A percentile compares a stretch with the other conserved stretches of the same genome.
Conservation (phyloP, 2,888 invertebrate genomes). For the Siphlonurus alternatus region DNA sequence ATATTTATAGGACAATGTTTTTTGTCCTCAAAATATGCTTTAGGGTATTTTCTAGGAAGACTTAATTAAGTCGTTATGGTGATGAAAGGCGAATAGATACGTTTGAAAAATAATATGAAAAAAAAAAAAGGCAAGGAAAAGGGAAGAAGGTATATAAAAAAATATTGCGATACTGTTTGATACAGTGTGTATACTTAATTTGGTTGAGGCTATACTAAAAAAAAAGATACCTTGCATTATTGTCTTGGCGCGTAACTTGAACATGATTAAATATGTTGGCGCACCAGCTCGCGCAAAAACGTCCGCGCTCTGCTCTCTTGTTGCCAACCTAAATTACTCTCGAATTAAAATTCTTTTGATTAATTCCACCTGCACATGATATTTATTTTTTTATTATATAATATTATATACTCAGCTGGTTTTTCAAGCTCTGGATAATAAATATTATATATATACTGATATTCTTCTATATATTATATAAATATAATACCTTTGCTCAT, state of each 20-base stretch:
- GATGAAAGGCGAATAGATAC: neutral
- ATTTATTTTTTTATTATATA: neutral
- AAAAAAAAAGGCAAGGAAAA: neutral
- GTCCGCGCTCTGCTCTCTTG: neutral
- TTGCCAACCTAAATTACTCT: neutral
- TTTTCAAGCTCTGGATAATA: too few species aligned
- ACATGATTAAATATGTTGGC: neutral
- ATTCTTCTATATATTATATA: neutral
- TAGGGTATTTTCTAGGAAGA: too few species aligned
- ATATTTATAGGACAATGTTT: too few species aligned
- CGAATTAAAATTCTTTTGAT: neutral
- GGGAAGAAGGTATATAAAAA: neutral
- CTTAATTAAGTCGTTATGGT: neutral
- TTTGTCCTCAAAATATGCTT: too few species aligned
- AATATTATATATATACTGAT: too few species aligned
- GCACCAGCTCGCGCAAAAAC: neutral
- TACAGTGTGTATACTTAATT: neutral
- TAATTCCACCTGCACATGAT: neutral
- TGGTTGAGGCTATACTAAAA: neutral
- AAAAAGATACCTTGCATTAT: neutral
- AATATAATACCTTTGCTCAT: neutral
- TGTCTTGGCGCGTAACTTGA: neutral
- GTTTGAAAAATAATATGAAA: neutral
- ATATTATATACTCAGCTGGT: too few species aligned
- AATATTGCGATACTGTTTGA: neutral